Percentiles rank a stretch among this genome's conserved stretches.
These are phyloP conservation scores for Streptopelia turtur DNA, from an alignment of 2,797 vertebrate genomes.

Conservation along the genomic window DNA sequence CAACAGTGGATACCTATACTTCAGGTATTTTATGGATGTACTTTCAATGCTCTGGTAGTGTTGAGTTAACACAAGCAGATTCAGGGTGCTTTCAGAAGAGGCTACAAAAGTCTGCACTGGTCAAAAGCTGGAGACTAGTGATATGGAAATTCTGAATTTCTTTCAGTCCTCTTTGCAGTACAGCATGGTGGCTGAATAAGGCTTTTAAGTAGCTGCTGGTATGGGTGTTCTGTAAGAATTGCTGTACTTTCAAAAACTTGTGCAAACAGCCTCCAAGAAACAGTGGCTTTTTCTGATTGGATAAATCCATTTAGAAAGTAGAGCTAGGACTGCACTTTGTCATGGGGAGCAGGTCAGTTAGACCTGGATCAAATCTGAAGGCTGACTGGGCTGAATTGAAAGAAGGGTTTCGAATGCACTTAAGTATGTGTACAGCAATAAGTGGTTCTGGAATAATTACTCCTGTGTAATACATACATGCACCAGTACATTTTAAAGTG, in stretches of 20 bases:
- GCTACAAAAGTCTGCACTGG: not conserved
- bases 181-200: not conserved
- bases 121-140: not conserved
- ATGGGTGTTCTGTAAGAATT: not conserved
- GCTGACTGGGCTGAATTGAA: not conserved
- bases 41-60: not conserved
- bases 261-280: not conserved
- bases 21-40: not conserved
- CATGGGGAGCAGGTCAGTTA: not conserved
- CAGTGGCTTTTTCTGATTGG: not conserved
- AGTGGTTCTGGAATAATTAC: not conserved
- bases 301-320: not conserved
- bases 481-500: not conserved
- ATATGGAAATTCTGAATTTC: not conserved
- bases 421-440: not conserved
- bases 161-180: not conserved
- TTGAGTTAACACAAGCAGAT: not conserved
- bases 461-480: not conserved
- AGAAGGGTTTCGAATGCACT: not conserved
- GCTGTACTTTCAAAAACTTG: not conserved
- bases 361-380: not conserved
- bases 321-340: not conserved
- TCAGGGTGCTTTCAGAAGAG: not conserved
- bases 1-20: not conserved
- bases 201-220: not conserved